Conservation (phyloP, 2,888 invertebrate genomes). For the Leucophenga maculata region DNA sequence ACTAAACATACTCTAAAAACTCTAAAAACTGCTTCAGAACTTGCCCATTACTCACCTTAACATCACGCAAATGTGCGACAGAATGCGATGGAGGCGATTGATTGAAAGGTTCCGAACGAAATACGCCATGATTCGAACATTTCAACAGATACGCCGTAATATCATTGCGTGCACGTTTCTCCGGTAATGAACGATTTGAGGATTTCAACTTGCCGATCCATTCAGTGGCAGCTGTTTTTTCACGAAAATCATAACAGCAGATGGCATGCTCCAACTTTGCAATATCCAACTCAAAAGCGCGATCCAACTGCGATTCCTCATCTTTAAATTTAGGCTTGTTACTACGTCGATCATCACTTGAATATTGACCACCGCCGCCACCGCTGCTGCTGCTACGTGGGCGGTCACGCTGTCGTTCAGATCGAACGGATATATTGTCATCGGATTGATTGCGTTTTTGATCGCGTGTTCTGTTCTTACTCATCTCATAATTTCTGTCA, state of each 20-base stretch:
- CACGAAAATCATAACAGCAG: slow-evolving; percentile 38
- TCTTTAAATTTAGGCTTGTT: too few species aligned
- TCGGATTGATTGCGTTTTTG: too few species aligned
- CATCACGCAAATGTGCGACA: not conserved
- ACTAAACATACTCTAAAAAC: not conserved
- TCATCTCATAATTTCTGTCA: too few species aligned
- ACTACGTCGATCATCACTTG: too few species aligned
- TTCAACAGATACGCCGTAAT: slow-evolving; percentile 41
- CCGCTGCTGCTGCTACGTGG: too few species aligned
- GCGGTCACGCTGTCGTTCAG: too few species aligned
- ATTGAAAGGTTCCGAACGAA: slow-evolving; percentile 41
- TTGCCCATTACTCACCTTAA: not conserved
- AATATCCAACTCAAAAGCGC: not conserved
- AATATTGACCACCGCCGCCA: too few species aligned
- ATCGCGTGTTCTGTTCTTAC: too few species aligned
- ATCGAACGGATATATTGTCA: too few species aligned
- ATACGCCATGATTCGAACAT: slow-evolving; percentile 28
- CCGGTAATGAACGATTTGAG: slow-evolving; percentile 34
- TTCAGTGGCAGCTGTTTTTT: slow-evolving; percentile 44
- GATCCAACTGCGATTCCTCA: not conserved
- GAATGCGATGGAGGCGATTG: slow-evolving; percentile 17
- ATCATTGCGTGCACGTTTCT: slow-evolving; percentile 43
- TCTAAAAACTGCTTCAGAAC: too few species aligned
- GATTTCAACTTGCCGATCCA: slow-evolving; percentile 48
- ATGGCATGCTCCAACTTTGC: slow-evolving; percentile 31